Base-by-base conservation (phyloP, 1,140 invertebrate species). In the Drosophila triauraria region DNA sequence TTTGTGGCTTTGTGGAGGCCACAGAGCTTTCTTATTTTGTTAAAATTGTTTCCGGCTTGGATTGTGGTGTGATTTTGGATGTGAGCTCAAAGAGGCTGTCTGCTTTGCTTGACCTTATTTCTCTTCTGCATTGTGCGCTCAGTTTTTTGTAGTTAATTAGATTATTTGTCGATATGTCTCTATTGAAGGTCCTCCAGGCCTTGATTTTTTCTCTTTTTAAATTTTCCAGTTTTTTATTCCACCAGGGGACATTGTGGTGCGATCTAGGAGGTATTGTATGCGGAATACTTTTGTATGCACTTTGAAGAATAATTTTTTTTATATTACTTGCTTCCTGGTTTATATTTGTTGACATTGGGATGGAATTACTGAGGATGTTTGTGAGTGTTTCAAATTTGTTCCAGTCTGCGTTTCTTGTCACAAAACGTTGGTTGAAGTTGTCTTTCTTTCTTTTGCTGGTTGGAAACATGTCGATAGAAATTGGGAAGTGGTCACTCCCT, bases 71-170 rank as follows among this genome's bases (percentile, higher is more conserved):
- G 43, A 46, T 20, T 46, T 5, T 46, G 10, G 43, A 46, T 3
- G 43, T 46, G 43, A 46, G 43, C 20, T 46, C 43, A 10, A 46
- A 46, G 7, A 46, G 43, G 13, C 47, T 27, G 1, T 27, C 47
- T 27, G 3, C 10, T 30, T 27, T 51, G 25, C 48, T 51, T 5
- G 25, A 3, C 20, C 35, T 23, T 6, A 56, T 56, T 40, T 40
- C 35, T 56, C 20, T 40, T 40, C 53, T 56, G 20, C 15, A 40
- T 25, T 56, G 35, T 0, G 35, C 35, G 10, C 25, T 25, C 5
- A 10, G 0, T 40, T n/a, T 56, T n/a, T 56, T 56, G 40, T 25
- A 56, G 15, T 56, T 8, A 10, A 40, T 56, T 56, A 56, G 9
- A 8, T 56, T 56, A 2, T 4, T 6, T 30, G 13, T 20, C 9